phyloP scores from a whole-genome alignment of 2,113 vertebrate genomes.

The Aix galericulata region DNA sequence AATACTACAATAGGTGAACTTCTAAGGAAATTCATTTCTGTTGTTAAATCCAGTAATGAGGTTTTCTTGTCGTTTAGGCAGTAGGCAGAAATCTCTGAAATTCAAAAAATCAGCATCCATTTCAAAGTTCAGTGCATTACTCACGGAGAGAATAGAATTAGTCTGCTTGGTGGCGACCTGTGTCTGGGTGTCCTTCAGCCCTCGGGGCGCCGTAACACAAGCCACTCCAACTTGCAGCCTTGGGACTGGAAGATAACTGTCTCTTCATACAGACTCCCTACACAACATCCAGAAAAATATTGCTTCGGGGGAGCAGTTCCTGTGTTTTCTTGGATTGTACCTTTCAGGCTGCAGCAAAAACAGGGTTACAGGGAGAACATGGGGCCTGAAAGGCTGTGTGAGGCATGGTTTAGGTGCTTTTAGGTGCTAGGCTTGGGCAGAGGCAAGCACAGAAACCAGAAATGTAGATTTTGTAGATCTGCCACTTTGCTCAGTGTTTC shows the following conservation, averaged over 20 bases:
- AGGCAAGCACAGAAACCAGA: not conserved
- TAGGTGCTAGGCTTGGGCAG: not conserved
- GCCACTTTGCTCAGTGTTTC: not conserved
- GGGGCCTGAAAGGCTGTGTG: rapidly evolving
- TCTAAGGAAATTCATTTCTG: not conserved
- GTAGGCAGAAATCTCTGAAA: not conserved
- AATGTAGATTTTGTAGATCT: not conserved
- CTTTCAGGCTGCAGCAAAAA: not conserved
- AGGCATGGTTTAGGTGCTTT: not conserved
- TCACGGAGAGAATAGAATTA: not conserved
- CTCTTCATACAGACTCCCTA: not conserved
- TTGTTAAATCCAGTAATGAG: not conserved
- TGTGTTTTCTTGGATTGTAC: not conserved
- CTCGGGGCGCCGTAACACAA: not conserved
- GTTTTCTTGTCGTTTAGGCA: not conserved
- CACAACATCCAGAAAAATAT: not conserved
- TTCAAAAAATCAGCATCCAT: not conserved
- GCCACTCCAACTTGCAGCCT: not conserved
- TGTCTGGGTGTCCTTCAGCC: not conserved
- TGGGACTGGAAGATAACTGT: rapidly evolving
- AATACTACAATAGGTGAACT: not conserved
- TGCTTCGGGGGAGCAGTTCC: not conserved
- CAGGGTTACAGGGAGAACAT: rapidly evolving
- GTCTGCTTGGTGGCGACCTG: not conserved
- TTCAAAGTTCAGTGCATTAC: not conserved